phyloP scores from a whole-genome alignment of 2,888 invertebrate genomes.

The Melanotus villosus region DNA sequence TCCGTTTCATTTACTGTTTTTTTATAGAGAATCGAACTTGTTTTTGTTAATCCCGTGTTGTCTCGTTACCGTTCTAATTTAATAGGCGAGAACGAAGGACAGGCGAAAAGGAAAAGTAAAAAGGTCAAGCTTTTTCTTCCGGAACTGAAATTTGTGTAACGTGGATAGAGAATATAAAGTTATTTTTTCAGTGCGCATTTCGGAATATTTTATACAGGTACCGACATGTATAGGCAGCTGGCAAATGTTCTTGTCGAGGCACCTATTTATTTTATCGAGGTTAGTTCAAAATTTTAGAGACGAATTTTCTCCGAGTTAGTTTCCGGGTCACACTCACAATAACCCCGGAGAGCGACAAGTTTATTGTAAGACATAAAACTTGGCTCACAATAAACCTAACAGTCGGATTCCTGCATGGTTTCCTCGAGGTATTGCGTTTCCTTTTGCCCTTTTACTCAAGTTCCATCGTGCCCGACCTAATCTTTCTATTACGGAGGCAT shows the following conservation, averaged over 20 bases:
- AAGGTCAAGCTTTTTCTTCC: too few species aligned
- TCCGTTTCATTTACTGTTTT: too few species aligned
- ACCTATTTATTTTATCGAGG: conserved; percentile 4
- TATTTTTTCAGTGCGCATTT: too few species aligned
- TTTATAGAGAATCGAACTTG: too few species aligned
- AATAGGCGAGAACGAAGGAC: too few species aligned
- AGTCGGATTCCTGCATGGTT: conserved; percentile 23
- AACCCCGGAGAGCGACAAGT: conserved; percentile 15
- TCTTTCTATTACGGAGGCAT: conserved; percentile 24
- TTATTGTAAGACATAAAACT: conserved; percentile 27
- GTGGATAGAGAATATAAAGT: too few species aligned
- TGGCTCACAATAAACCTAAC: conserved; percentile 26
- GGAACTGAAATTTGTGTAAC: too few species aligned
- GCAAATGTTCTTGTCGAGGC: background rate
- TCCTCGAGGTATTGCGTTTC: conserved; percentile 23
- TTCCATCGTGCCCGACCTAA: conserved; percentile 18
- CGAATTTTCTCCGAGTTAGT: conserved; percentile 9
- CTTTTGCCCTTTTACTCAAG: conserved; percentile 14
- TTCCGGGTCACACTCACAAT: conserved; percentile 19
- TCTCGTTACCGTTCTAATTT: too few species aligned
- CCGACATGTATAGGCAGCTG: too few species aligned
- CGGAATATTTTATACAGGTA: too few species aligned
- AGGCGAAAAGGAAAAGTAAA: too few species aligned
- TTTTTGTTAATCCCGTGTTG: too few species aligned
- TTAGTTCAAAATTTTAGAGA: conserved; percentile 3